Evolutionary conservation across 2,113 vertebrate species (phyloP), one percentile per base, ranked within the genome.

Genomic region (Seriola dumerili): DNA sequence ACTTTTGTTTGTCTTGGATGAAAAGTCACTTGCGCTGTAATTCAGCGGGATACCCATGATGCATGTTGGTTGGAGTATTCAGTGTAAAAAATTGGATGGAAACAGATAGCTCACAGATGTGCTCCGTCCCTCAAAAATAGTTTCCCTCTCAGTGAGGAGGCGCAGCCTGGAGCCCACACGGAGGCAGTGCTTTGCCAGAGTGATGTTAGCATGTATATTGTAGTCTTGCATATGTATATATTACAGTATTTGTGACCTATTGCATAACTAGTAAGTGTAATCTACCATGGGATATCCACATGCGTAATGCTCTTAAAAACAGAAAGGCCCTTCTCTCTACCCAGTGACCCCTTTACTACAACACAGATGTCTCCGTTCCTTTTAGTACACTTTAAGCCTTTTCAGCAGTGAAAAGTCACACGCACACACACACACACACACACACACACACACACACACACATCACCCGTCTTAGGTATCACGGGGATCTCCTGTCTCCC

Each of bases 311-410:
- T 75, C 52, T 62, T 48, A 54, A 54, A 63, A 63, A 90, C 85
- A 85, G 67, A 89, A 65, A 57, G 78, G 62, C 38, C 73, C 61
- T 88, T 91, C 83, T 90, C 72, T 89, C 62, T 58, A 63, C 21
- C 50, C 89, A 72, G 1, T 91, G 91, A 89, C 90, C 81, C 87
- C 32, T 83, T 14, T 57, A 72, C 76, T 79, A 62, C 75, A 36
- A 44, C 55, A 54, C 81, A 83, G 75, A 89, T 84, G 90, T 90
- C 80, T 72, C 57, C 48, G 38, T 58, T 52, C 58, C 61, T 83
- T 66, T 88, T 62, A 72, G 59, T 68, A 36, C 55, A 14, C 63
- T 71, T 80, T 46, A 59, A 76, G 36, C 32, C 44, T 17, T 59
- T 82, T 87, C 19, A 65, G 46, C 52, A 50, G 32, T 36, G 16